A percentile compares a stretch with the other conserved stretches of the same genome.
phyloP scores from a whole-genome alignment of 2,113 vertebrate genomes.

The Cyprinodon brontotheroides region DNA sequence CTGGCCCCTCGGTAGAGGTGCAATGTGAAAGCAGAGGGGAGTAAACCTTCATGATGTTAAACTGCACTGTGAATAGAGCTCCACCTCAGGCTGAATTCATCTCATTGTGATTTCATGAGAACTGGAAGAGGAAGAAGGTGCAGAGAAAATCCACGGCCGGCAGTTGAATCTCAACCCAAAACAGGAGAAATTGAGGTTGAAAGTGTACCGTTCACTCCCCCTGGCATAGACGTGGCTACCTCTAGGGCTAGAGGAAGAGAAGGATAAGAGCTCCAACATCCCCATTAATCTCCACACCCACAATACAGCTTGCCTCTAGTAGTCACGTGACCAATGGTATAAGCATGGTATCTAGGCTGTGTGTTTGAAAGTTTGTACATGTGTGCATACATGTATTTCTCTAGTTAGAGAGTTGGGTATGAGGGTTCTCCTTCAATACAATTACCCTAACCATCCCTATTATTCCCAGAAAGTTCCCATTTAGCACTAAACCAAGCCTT shows the following conservation, averaged over 20 bases:
- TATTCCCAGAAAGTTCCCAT: constrained; percentile 75
- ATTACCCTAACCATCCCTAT: constrained; percentile 62
- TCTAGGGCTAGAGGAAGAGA: constrained; percentile 56
- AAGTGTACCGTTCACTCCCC: constrained; percentile 71
- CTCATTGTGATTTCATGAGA: constrained; percentile 81
- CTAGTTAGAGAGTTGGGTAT: constrained; percentile 20
- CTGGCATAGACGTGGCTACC: constrained; percentile 69
- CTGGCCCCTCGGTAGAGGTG: constrained; percentile 51
- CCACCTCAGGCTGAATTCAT: constrained; percentile 79
- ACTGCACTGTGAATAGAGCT: constrained; percentile 76
- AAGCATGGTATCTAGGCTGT: constrained; percentile 70
- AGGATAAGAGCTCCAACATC: constrained; percentile 18
- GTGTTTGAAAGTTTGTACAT: constrained; percentile 51
- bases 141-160: constrained; percentile 54
- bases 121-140: constrained; percentile 55
- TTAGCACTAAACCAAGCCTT: constrained; percentile 65
- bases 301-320: constrained; percentile 29
- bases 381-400: constrained; percentile 32
- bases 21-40: constrained; percentile 58
- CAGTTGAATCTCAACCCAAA: constrained; percentile 57
- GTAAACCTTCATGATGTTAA: constrained; percentile 71
- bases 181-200: constrained; percentile 72
- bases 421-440: constrained; percentile 46
- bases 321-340: constrained; percentile 62
- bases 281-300: too few species aligned